Evolutionary conservation across 2,797 vertebrate genomes (phyloP).

Genomic region (Thunnus albacares): DNA sequence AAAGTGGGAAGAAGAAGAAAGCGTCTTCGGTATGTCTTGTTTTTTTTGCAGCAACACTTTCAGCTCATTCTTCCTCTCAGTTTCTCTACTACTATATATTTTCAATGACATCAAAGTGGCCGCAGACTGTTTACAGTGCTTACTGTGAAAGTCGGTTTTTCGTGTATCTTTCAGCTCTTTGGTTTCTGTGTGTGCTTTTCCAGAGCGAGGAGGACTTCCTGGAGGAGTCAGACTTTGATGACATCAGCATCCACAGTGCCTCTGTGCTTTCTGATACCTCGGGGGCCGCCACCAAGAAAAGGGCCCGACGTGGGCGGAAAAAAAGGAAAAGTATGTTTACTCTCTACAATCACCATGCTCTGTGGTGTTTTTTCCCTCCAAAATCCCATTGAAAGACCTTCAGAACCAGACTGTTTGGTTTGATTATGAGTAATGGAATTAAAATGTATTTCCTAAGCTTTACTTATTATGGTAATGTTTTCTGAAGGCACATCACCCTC

Average conservation of each 20-base stretch:
- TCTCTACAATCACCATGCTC: conserved; percentile 32
- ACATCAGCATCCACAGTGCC: conserved; percentile 96
- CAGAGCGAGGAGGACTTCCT: conserved; percentile 98
- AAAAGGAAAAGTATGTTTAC: conserved; percentile 92
- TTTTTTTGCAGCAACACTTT: not conserved
- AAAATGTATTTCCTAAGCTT: conserved; percentile 23
- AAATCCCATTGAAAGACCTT: conserved; percentile 53
- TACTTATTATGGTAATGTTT: conserved; percentile 53
- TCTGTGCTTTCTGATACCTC: conserved; percentile 94
- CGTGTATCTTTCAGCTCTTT: conserved; percentile 43
- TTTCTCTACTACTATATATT: not conserved
- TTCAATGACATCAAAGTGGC: conserved; percentile 41
- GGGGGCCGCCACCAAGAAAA: conserved; percentile 90
- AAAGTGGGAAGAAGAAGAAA: conserved; percentile 96
- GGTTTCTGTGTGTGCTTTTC: conserved; percentile 45
- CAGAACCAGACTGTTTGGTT: conserved; percentile 61
- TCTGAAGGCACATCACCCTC: conserved; percentile 12
- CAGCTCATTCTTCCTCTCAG: conserved; percentile 10
- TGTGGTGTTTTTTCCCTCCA: conserved; percentile 28
- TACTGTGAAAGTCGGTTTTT: conserved; percentile 18
- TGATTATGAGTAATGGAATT: conserved; percentile 54
- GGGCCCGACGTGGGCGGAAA: conserved; percentile 91
- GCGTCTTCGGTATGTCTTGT: conserved; percentile 91
- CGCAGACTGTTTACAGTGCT: conserved; percentile 33
- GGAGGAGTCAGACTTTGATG: conserved; percentile 97